These are phyloP conservation scores for Oplegnathus fasciatus DNA, from an alignment of 2,113 vertebrate genomes.

Conservation along the genomic window DNA sequence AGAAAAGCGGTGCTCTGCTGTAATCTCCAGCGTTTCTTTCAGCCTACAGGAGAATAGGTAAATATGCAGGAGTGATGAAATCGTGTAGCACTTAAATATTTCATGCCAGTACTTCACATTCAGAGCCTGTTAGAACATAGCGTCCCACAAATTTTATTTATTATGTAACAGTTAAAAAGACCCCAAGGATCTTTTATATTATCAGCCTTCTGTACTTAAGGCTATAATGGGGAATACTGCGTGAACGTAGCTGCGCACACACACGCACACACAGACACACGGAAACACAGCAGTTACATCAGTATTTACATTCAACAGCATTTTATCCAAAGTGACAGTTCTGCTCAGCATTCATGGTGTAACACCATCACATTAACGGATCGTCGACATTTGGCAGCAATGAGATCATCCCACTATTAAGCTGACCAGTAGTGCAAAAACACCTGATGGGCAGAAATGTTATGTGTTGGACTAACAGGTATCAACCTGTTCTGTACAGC, in stretches of 20 bases:
- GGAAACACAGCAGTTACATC: constrained; percentile 19
- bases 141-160: constrained; percentile 51
- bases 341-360: constrained; percentile 27
- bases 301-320: constrained; percentile 10
- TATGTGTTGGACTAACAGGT: background rate
- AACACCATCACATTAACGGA: constrained; percentile 18
- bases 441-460: background rate
- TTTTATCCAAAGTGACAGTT: constrained; percentile 12
- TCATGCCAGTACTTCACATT: constrained; percentile 49
- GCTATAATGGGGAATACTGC: constrained; percentile 15
- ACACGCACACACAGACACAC: constrained; percentile 12
- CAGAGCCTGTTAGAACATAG: constrained; percentile 27
- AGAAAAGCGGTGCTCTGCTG: background rate
- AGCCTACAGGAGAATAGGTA: constrained; percentile 21
- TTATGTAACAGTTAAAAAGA: constrained; percentile 63
- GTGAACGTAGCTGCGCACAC: constrained; percentile 6
- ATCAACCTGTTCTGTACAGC: background rate
- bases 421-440: constrained; percentile 9
- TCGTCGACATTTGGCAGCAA: constrained; percentile 21
- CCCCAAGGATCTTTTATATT: constrained; percentile 54
- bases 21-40: constrained; percentile 16
- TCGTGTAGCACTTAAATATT: constrained; percentile 57
- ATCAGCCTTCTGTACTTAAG: constrained; percentile 40
- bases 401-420: constrained; percentile 36
- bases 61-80: constrained; percentile 53